Evolutionary conservation across 2,113 vertebrate genomes (phyloP), one percentile per base, ranked within the genome.

Genomic region (Cyanoliseus patagonus): DNA sequence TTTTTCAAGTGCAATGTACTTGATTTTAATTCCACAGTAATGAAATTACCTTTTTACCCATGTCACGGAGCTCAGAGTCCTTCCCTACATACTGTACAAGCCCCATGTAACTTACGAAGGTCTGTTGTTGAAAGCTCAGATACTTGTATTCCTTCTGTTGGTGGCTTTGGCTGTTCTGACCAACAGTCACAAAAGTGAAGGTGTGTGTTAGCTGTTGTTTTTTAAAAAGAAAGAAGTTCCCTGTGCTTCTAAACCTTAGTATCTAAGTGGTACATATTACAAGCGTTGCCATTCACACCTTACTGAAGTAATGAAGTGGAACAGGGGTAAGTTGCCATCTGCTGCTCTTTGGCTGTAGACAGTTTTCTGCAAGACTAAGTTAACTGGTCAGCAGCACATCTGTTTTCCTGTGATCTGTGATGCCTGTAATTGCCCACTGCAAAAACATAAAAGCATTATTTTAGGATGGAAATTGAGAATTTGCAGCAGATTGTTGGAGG

Each of bases 361-460:
- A 59, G 74, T 94, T 96, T 96, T 96, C 83, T 96, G 92, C 94
- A 79, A 94, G 83, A 88, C 86, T 83, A 96, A 90, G 81, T 96
- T 82, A 89, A 74, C 62, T 94, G 86, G 83, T 79, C 88, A 87
- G 77, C 67, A 94, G 70, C 88, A 91, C 88, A 95, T 83, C 86
- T 96, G 94, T 69, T 94, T 76, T 73, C 70, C 33, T 95, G 95
- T 96, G 88, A 94, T 87, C 94, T 70, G 31, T 95, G 92, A 94
- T 85, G 92, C 91, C 88, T 96, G 88, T 97, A 94, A 96, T 94
- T 97, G 88, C 63, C 77, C 83, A 42, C 52, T 70, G 84, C 66
- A 92, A 91, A 95, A 92, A 86, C 74, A 89, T 28, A 87, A 84
- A 92, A 94, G 75, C 86, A 95, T 89, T 92, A 66, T 89, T 96